Evolutionary conservation across 2,888 invertebrate species (phyloP), one percentile per base, ranked within the genome.

Genomic region (Luperina testacea): DNA sequence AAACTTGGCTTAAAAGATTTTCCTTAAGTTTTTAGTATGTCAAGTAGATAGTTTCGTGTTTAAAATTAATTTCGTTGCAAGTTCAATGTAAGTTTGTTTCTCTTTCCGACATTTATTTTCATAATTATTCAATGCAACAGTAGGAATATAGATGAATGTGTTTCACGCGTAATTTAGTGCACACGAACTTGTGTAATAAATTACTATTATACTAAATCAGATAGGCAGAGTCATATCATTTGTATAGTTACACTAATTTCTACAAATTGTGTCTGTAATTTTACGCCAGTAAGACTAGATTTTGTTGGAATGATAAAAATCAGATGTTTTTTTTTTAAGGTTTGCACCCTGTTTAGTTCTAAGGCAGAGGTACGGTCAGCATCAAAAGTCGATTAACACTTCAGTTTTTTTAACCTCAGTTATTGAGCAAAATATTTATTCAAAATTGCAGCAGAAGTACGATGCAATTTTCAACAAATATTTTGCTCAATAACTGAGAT

Each of bases 141-240:
- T 59, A 53, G 61, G 71, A 53, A 65, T 64, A 65, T 61, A 82
- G n/a, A 59, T 32, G 38, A 81, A 82, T 70, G 69, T 65, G 71
- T 77, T 71, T 57, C 67, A 81, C 71, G 83, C 61, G 59, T 77
- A 48, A 38, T 82, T 77, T 71, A 82, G 77, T 71, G 53, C 83
- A 48, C 81, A 71, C 83, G 67, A 67, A 48, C 27, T 67, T 53
- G 53, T 8, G 65, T 38, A 61, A 71, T 81, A 65, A 81, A 77
- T 81, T 61, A 82, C 45, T 42, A 27, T 53, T 42, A 27, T 53
- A 45, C 65, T 48, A 45, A 63, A 82, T n/a, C 53, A 45, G 45
- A 9, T 45, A 13, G 20, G 20, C 45, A 32, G 27, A 51, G 24
- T 78, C 78, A 61, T 48, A 63, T 27, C 38, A n/a, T n/a, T 24